phyloP scores from a whole-genome alignment of 2,888 invertebrate genomes.

The Sphecodes monilicornis region DNA sequence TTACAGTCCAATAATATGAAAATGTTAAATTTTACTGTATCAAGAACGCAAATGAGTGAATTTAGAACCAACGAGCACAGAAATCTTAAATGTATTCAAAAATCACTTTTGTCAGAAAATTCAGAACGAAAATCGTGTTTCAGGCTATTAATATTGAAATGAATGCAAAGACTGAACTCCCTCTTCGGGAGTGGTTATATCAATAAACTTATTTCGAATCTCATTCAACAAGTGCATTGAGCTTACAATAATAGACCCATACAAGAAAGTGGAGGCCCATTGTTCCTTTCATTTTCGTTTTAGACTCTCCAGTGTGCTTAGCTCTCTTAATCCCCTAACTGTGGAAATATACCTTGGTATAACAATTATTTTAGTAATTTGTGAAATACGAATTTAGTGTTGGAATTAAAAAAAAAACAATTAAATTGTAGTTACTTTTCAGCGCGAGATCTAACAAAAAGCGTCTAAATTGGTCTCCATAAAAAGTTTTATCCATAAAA shows the following conservation, averaged over 20 bases:
- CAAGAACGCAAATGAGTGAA: neutral
- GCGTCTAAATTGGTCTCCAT: neutral
- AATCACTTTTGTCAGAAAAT: neutral
- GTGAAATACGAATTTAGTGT: neutral
- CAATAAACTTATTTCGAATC: constrained; percentile 2
- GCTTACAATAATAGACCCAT: neutral
- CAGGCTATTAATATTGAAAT: neutral
- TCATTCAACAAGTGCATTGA: neutral
- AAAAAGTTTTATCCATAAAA: neutral
- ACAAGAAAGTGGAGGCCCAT: neutral
- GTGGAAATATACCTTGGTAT: neutral
- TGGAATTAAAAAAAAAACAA: neutral
- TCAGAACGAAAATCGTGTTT: neutral
- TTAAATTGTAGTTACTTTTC: neutral
- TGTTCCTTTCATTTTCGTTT: constrained; percentile 9
- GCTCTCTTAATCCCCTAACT: neutral
- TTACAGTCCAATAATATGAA: too few species aligned
- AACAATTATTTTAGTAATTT: neutral
- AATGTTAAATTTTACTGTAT: neutral
- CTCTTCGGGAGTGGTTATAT: neutral
- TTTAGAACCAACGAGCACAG: neutral
- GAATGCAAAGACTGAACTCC: neutral
- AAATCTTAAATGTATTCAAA: neutral
- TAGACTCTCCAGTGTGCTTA: neutral
- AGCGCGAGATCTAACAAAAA: neutral